These are phyloP conservation scores for Falco rusticolus DNA, from an alignment of 2,797 vertebrate genomes.

Conservation along the genomic window DNA sequence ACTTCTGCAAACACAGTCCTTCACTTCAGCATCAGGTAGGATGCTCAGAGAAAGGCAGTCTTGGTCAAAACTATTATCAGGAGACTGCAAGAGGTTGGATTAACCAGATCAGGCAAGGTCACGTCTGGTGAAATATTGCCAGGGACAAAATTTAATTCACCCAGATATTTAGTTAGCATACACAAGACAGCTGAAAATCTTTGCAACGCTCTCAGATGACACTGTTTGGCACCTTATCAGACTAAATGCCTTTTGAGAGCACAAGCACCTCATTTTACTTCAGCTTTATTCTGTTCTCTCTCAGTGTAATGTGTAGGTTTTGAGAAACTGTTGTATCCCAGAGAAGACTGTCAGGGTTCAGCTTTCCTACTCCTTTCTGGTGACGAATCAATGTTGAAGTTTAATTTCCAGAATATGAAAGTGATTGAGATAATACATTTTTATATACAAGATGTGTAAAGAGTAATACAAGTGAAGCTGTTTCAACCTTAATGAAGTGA, in stretches of 20 bases:
- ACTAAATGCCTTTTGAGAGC: conserved; percentile 26
- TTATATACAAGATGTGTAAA: neutral
- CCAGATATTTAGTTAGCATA: neutral
- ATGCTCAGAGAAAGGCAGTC: neutral
- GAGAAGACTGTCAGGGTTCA: neutral
- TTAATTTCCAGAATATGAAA: neutral
- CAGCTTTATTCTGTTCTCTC: neutral
- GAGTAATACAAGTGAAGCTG: neutral
- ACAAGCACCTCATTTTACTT: neutral
- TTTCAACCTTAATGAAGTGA: neutral
- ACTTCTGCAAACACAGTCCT: neutral
- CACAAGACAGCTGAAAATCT: conserved; percentile 31
- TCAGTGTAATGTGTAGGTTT: neutral
- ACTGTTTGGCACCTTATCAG: conserved; percentile 45
- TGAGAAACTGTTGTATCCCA: neutral
- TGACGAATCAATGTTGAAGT: neutral
- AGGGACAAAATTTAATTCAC: conserved; percentile 5
- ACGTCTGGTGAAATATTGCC: neutral
- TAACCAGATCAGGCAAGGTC: neutral
- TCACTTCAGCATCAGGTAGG: neutral
- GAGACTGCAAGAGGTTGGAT: neutral
- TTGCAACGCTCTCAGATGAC: conserved; percentile 16
- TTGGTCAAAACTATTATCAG: neutral
- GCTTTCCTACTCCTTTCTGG: neutral
- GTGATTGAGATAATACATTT: neutral